Percentiles rank a stretch among this genome's conserved stretches.
phyloP scores from a whole-genome alignment of 2,113 vertebrate species.

The Opisthocomus hoazin region DNA sequence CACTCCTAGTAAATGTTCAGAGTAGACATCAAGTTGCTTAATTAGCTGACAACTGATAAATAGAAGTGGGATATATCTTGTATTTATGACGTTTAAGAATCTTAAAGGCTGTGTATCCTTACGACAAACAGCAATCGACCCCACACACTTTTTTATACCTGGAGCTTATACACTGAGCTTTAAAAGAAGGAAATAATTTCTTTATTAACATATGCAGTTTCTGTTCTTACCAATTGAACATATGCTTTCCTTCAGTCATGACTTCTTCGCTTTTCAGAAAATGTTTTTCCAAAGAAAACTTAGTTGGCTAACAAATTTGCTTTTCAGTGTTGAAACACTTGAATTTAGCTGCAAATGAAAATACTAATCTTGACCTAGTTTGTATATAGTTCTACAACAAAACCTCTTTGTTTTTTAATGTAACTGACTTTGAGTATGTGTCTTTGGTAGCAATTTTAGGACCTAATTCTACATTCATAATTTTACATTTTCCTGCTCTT shows the following conservation, averaged over 20 bases:
- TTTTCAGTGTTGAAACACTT: background rate
- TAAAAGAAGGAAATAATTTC: background rate
- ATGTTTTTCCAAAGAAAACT: rapidly evolving
- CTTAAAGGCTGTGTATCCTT: background rate
- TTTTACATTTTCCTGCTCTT: background rate
- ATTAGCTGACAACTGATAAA: background rate
- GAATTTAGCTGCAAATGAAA: background rate
- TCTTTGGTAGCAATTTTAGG: background rate
- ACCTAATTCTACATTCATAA: background rate
- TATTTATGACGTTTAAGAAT: background rate
- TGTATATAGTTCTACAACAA: background rate
- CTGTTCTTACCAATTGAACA: background rate
- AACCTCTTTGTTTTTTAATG: background rate
- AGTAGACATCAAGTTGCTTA: background rate
- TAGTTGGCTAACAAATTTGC: background rate
- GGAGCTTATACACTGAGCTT: background rate
- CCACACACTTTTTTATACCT: background rate
- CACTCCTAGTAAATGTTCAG: background rate
- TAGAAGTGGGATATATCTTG: background rate
- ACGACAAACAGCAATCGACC: background rate
- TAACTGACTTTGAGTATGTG: background rate
- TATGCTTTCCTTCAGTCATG: background rate
- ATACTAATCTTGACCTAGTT: background rate
- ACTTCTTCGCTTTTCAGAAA: background rate
- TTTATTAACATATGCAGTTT: background rate